Evolutionary conservation across 2,888 invertebrate genomes (phyloP), one percentile per base, ranked within the genome.

Genomic region (Hypomecis atomaria): DNA sequence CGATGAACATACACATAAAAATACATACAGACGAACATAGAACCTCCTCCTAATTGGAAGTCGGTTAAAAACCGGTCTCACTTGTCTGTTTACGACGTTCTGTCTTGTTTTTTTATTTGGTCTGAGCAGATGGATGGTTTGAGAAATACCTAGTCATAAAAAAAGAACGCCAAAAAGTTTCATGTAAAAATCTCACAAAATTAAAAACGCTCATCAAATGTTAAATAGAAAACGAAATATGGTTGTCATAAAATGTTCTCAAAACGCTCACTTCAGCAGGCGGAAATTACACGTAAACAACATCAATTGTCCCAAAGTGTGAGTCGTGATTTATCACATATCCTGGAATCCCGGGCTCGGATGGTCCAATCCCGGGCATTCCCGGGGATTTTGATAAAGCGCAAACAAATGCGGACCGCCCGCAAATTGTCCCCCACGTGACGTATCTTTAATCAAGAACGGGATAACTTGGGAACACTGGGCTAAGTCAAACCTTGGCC

Each of bases 361-460:
- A 34, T 52, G 56, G 37, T n/a, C 59, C 47, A 60, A 60, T 57
- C 65, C 65, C 37, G 37, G 37, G 38, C 6, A 8, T 9, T 38
- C 36, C 23, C 23, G 23, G 42, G 65, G 65, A 49, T 61, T 65
- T 61, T 57, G 69, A 64, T 66, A 66, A 69, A 66, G 64, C 48
- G 63, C 63, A 71, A 71, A 71, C 71, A 71, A 66, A 68, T 63
- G 66, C 52, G 45, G 34, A 50, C 36, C 55, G 60, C 47, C 58
- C 62, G 53, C 67, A 59, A 66, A 66, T 69, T 71, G 65, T 61
- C 52, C 64, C 45, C 60, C 52, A 33, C 65, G 70, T 71, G 70
- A 68, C 65, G 57, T 71, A 71, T 71, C 69, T 69, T 60, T 67
- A 62, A 69, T 67, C 71, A 45, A 45, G n/a, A 50, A 54, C 36